Conservation (phyloP, 1,140 invertebrate species). For the Vanessa atalanta region DNA sequence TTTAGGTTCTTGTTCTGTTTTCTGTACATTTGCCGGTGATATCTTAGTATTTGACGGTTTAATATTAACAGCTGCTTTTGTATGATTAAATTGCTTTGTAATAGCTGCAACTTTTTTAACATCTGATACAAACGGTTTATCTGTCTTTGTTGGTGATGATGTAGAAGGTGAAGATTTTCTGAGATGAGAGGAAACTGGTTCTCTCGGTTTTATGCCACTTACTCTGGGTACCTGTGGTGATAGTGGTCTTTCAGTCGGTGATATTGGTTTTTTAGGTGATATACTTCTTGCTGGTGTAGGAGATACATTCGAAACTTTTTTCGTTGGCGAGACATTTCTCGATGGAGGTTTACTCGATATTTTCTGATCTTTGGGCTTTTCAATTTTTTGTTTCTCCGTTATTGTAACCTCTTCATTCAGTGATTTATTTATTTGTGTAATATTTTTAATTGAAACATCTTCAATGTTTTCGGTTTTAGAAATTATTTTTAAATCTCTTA, state of each 20-base stretch:
- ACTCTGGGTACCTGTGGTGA: conserved; percentile 63
- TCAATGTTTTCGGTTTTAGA: conserved; percentile 29
- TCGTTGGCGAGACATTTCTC: conserved; percentile 67
- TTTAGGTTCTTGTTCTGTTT: conserved; percentile 52
- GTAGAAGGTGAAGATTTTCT: conserved; percentile 53
- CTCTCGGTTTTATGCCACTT: conserved; percentile 56
- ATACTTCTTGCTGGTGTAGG: conserved; percentile 56
- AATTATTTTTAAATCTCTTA: conserved; percentile 17
- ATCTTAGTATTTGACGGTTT: conserved; percentile 43
- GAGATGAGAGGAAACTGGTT: conserved; percentile 46
- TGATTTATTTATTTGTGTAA: conserved; percentile 37
- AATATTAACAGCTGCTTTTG: conserved; percentile 23
- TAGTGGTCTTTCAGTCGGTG: conserved; percentile 55
- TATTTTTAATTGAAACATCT: conserved; percentile 33
- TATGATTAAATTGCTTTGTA: conserved; percentile 58
- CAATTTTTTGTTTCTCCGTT: conserved; percentile 39
- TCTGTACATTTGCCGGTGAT: conserved; percentile 38
- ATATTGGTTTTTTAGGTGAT: conserved; percentile 64
- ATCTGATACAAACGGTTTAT: conserved; percentile 57
- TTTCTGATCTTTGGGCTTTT: conserved; percentile 54
- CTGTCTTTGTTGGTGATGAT: conserved; percentile 53
- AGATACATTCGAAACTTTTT: conserved; percentile 49
- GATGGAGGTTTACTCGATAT: conserved; percentile 52
- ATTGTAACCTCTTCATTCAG: conserved; percentile 32
- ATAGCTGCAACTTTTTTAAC: conserved; percentile 54